phyloP scores from a whole-genome alignment of 2,888 invertebrate genomes.

The Clanis bilineata region DNA sequence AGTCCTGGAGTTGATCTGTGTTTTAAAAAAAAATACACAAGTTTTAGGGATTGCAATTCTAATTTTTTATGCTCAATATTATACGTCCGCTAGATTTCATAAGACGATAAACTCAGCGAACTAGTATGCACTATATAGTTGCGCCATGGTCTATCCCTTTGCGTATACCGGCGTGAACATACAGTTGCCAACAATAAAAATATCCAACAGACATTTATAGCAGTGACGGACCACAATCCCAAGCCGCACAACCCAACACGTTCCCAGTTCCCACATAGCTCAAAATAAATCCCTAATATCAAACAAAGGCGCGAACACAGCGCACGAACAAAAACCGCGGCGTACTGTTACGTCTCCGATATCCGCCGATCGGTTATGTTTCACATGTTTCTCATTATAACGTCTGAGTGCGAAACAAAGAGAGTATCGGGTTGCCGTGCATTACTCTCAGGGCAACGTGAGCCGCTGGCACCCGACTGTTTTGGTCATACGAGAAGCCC shows the following conservation, averaged over 20 bases:
- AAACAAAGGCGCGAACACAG: slow-evolving; percentile 50
- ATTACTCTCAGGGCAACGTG: slow-evolving; percentile 62
- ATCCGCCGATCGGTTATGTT: slow-evolving; percentile 72
- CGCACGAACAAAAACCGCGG: slow-evolving; percentile 51
- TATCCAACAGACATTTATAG: not conserved
- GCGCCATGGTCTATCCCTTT: no score
- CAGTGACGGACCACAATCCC: not conserved
- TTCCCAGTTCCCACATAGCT: slow-evolving; percentile 6
- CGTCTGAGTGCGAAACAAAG: slow-evolving; percentile 77
- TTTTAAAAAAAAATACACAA: no score
- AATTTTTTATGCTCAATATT: no score
- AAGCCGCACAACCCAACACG: slow-evolving; percentile 21
- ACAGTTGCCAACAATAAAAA: not conserved
- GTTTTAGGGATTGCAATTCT: no score
- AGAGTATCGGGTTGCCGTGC: slow-evolving; percentile 63
- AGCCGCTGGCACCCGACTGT: slow-evolving; percentile 50
- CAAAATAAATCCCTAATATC: slow-evolving; percentile 28
- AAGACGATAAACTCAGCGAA: no score
- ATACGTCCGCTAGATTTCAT: no score
- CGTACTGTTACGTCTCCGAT: slow-evolving; percentile 68
- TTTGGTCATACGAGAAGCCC: slow-evolving; percentile 67
- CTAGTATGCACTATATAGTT: no score
- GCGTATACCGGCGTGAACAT: no score
- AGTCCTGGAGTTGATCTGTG: no score
- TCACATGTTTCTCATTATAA: slow-evolving; percentile 79